Conservation (phyloP, 2,797 vertebrate species). For the Clamator glandarius region DNA sequence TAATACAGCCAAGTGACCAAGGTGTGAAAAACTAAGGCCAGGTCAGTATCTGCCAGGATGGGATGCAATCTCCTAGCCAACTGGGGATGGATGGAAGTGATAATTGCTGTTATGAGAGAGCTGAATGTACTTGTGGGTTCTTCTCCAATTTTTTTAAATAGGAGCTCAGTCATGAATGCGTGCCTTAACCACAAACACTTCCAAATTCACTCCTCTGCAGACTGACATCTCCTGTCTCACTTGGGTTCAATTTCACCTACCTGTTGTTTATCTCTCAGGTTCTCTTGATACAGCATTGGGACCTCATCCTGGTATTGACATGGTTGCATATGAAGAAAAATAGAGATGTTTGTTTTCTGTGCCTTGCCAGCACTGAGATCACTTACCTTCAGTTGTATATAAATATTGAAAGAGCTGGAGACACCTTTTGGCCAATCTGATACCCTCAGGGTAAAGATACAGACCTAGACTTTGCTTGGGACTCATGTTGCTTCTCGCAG, state of each 20-base stretch:
- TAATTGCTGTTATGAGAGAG: constrained; percentile 54
- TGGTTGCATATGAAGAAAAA: neutral
- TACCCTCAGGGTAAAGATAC: neutral
- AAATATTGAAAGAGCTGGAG: constrained; percentile 44
- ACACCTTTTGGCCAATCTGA: neutral
- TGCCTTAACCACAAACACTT: neutral
- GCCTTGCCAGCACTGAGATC: neutral
- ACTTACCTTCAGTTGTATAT: neutral
- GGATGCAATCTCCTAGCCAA: constrained; percentile 57
- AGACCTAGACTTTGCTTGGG: neutral
- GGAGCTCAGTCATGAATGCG: fast-evolving
- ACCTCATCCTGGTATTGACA: neutral
- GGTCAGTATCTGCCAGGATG: constrained; percentile 71
- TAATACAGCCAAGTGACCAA: constrained; percentile 69
- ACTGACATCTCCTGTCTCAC: neutral
- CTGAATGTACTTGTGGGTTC: constrained; percentile 19
- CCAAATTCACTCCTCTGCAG: neutral
- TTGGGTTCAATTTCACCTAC: neutral
- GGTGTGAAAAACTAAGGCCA: constrained; percentile 72
- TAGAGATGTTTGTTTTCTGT: neutral
- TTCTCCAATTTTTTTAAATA: neutral
- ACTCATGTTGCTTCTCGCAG: neutral
- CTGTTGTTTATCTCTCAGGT: neutral
- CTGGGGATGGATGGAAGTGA: constrained; percentile 54
- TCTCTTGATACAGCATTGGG: neutral